These are phyloP conservation scores for Sebastes vulpes DNA, from an alignment of 2,797 vertebrate species.

Conservation along the genomic window DNA sequence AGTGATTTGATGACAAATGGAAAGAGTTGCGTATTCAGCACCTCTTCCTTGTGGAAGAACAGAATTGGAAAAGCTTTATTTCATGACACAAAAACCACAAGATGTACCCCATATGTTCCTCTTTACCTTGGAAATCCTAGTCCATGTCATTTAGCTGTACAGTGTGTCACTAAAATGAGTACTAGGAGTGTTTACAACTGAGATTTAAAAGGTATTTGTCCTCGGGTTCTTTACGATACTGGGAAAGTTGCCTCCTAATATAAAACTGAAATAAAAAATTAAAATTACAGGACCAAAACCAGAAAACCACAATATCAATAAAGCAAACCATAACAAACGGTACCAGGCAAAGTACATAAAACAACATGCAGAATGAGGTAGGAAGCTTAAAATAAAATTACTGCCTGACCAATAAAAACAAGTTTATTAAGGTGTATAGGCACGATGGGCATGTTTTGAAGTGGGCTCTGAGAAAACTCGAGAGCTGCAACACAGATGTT, in stretches of 20 bases:
- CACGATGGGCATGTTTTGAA: background rate
- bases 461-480: slow-evolving; percentile 2
- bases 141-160: background rate
- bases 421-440: slow-evolving; percentile 23
- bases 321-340: background rate
- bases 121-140: slow-evolving; percentile 17
- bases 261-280: background rate
- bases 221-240: background rate
- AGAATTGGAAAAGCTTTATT: slow-evolving; percentile 49
- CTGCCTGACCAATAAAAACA: slow-evolving; percentile 13
- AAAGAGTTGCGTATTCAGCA: slow-evolving; percentile 62
- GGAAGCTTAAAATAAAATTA: background rate
- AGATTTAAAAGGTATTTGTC: slow-evolving; percentile 12
- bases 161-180: slow-evolving; percentile 5
- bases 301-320: slow-evolving; percentile 8
- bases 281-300: background rate
- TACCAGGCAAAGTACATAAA: slow-evolving; percentile 12
- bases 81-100: slow-evolving; percentile 52
- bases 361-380: background rate
- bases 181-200: slow-evolving; percentile 20
- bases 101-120: slow-evolving; percentile 23
- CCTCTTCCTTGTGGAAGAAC: slow-evolving; percentile 44
- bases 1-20: slow-evolving; percentile 58
- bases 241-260: background rate
- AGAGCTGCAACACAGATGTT: slow-evolving; percentile 39